Evolutionary conservation across 1,140 invertebrate species (phyloP), one percentile per base, ranked within the genome.

Genomic region (Diploscapter pachys): DNA sequence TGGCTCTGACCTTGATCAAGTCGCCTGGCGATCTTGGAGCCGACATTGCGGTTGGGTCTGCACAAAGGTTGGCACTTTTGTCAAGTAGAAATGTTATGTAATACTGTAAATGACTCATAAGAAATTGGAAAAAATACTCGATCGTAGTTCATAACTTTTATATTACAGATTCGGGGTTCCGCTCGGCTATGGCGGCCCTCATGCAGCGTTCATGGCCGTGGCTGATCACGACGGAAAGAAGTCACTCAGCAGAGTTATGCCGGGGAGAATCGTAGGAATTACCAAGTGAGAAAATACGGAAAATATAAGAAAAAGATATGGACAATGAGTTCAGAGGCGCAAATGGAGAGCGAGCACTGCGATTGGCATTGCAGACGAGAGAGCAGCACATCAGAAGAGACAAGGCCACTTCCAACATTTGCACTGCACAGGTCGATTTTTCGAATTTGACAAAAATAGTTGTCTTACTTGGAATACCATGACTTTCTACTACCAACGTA

Each of bases 381-480:
- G 97, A 99, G 86, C 97, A 99, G 82, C 97, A 99, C 83, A 99
- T 99, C 78, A 89, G 96, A 5, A 88, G 96, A 75, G 96, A 99
- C 85, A 98, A 96, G 87, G 97, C 97, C 0, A 99, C 96, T 0
- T 96, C 94, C 79, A 99, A 99, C 85, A 99, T 99, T 80, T 99
- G 97, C 86, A 99, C 97, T 0, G 96, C 96, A 0, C 96, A 98
- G 71, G 71, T 72, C n/a, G 9, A 31, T 31, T 31, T 31, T 31
- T 31, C 31, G 31, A 31, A 31, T 31, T 31, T 31, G 31, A 31
- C 31, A 31, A 31, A 31, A 31, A 31, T 31, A 31, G 31, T 31
- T 31, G 31, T 31, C 31, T 31, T 31, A 31, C 31, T 31, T 31
- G 31, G 31, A 31, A 31, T 1, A 31, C 31, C 31, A 31, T 31